These are phyloP conservation scores for Hippopotamyrus pictus DNA, from an alignment of 2,797 vertebrate genomes.

Conservation along the genomic window DNA sequence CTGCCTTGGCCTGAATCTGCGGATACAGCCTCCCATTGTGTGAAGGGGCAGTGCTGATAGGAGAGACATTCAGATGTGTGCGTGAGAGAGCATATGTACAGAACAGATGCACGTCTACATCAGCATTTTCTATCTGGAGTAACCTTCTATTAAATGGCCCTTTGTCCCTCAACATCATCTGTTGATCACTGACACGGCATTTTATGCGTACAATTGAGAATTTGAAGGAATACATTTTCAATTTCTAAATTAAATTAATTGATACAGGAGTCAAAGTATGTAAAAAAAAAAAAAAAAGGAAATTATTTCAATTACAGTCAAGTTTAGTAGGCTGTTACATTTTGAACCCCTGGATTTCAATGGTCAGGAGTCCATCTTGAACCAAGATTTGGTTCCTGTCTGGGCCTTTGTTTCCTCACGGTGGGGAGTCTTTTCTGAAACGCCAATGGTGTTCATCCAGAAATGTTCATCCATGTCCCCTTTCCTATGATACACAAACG, in stretches of 20 bases:
- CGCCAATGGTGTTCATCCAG: background rate
- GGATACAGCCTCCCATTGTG: slow-evolving; percentile 56
- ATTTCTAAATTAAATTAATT: background rate
- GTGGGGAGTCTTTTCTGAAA: background rate
- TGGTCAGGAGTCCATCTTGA: background rate
- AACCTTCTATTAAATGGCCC: background rate
- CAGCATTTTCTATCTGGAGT: background rate
- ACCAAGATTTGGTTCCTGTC: background rate
- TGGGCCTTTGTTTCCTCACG: background rate
- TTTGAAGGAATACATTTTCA: background rate
- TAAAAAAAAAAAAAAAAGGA: background rate
- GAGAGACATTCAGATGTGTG: slow-evolving; percentile 23
- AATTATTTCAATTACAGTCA: background rate
- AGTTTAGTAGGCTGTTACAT: background rate
- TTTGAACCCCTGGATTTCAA: background rate
- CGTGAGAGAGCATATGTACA: background rate
- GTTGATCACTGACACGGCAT: background rate
- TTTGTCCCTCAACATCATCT: background rate
- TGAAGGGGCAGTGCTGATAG: slow-evolving; percentile 35
- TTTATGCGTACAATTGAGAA: background rate
- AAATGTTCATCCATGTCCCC: background rate
- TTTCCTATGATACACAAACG: background rate
- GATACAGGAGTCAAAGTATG: background rate
- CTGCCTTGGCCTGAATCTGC: slow-evolving; percentile 40
- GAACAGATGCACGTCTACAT: background rate